Evolutionary conservation across 2,797 vertebrate genomes (phyloP), one percentile per base, ranked within the genome.

Genomic region (Sebastolobus altivelis): DNA sequence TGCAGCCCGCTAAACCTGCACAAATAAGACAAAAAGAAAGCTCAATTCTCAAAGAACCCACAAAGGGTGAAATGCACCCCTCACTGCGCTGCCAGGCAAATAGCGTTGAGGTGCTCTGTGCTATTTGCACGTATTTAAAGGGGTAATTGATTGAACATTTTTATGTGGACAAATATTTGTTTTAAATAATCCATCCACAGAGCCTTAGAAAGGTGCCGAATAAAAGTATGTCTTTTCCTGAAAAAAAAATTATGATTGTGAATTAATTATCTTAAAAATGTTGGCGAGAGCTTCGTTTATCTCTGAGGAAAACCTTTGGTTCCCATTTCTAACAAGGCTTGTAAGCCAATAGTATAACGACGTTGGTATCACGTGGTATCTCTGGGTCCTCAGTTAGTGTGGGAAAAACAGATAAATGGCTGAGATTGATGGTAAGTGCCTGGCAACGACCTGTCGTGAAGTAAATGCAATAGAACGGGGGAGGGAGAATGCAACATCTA

Each of bases 101-200:
- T 3, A 54, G 20, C 0, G 52, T n/a, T 0, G 2, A n/a, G n/a
- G 8, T 54, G 52, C 0, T 54, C 52, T 54, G 52, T 2, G n/a
- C 2, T 54, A 54, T 22, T 54, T 54, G n/a, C n/a, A 1, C 0
- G 4, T 54, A 54, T 54, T 22, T n/a, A 20, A 49, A 49, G 46
- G 46, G 20, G 18, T 49, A 20, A 49, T 46, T 46, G 16, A 18
- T 18, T 46, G 16, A 18, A 46, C 6, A 46, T 46, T 0, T 46
- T 6, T 46, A 49, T 20, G 18, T 49, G 46, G 46, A 49, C 18
- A 18, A 49, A 49, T 49, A 49, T 4, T 49, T 49, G 4, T 20
- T 49, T 49, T 20, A 9, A 20, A 49, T n/a, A 52, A 52, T 52
- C 18, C 18, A 52, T 49, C 18, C 46, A 49, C 2, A 20, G 1